Evolutionary conservation across 2,797 vertebrate species (phyloP).

Genomic region (Chelidonichthys spinosus): DNA sequence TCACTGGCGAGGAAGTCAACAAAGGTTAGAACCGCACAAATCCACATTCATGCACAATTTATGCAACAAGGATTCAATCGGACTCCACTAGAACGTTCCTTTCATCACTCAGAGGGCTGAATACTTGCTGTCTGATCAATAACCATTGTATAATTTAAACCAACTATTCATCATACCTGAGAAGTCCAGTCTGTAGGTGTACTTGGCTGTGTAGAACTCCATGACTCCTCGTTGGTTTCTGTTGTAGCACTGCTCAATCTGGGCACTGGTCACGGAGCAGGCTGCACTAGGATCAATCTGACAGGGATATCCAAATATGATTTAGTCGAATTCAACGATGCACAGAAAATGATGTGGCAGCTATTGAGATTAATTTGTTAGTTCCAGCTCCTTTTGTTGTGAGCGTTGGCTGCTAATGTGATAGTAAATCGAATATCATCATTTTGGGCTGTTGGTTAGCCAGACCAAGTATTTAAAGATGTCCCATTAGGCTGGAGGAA

Average conservation of each 20-base stretch:
- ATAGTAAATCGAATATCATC: not conserved
- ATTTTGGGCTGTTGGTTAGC: not conserved
- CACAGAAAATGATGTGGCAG: not conserved
- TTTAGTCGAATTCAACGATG: not conserved
- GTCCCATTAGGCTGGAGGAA: not conserved
- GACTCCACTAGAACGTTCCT: not conserved
- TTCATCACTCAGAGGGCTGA: not conserved
- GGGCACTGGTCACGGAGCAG: constrained; percentile 93
- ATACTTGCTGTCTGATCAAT: not conserved
- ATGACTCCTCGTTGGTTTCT: constrained; percentile 90
- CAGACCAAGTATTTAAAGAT: not conserved
- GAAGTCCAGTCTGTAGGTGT: constrained; percentile 95
- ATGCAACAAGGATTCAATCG: not conserved
- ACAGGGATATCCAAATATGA: not conserved
- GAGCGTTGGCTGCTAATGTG: not conserved
- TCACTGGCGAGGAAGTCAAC: constrained; percentile 81
- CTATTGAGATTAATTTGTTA: not conserved
- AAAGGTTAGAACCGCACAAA: constrained; percentile 14
- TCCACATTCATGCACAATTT: constrained; percentile 36
- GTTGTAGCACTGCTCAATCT: constrained; percentile 94
- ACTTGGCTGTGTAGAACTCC: constrained; percentile 95
- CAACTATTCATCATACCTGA: constrained; percentile 81
- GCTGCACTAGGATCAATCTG: constrained; percentile 91
- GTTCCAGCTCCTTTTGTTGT: not conserved
- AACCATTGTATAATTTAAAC: not conserved